Conservation (phyloP, 2,888 invertebrate genomes). For the Coronaproctus castanopsis region DNA sequence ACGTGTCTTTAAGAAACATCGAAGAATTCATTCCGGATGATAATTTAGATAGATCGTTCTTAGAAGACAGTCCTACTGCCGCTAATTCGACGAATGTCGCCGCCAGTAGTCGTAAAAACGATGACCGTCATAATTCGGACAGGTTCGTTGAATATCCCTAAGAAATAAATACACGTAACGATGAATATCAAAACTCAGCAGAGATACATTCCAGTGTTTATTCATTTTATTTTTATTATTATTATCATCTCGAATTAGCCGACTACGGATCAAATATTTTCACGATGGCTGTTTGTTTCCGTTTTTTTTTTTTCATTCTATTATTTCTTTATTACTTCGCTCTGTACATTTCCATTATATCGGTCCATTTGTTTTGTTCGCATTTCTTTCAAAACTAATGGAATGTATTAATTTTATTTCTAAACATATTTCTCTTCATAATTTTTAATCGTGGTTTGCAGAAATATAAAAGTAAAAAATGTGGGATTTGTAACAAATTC, state of each 20-base stretch:
- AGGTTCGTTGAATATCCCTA: slow-evolving; percentile 27
- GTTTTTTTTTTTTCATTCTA: slow-evolving; percentile 4
- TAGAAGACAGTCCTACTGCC: slow-evolving; percentile 39
- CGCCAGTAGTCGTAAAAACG: slow-evolving; percentile 7
- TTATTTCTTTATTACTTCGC: slow-evolving; percentile 10
- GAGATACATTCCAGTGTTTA: too few relatives aligned
- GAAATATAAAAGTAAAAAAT: too few relatives aligned
- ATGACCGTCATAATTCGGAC: slow-evolving; percentile 31
- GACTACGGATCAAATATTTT: background rate
- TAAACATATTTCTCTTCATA: too few relatives aligned
- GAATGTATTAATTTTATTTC: too few relatives aligned
- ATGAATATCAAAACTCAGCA: too few relatives aligned
- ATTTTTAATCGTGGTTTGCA: too few relatives aligned
- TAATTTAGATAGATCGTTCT: slow-evolving; percentile 49
- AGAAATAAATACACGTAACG: too few relatives aligned
- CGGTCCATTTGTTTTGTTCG: too few relatives aligned
- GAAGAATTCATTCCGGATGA: slow-evolving; percentile 54
- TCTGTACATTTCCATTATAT: slow-evolving; percentile 4
- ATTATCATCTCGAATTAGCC: background rate
- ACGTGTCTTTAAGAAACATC: slow-evolving; percentile 28
- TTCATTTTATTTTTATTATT: background rate
- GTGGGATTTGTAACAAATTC: too few relatives aligned
- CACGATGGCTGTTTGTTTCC: background rate
- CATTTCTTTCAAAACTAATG: too few relatives aligned
- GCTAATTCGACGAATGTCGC: too few relatives aligned